A percentile compares a stretch with the other conserved stretches of the same genome.
These are phyloP conservation scores for Lottia scabra DNA, from an alignment of 2,888 invertebrate genomes.

Conservation along the genomic window DNA sequence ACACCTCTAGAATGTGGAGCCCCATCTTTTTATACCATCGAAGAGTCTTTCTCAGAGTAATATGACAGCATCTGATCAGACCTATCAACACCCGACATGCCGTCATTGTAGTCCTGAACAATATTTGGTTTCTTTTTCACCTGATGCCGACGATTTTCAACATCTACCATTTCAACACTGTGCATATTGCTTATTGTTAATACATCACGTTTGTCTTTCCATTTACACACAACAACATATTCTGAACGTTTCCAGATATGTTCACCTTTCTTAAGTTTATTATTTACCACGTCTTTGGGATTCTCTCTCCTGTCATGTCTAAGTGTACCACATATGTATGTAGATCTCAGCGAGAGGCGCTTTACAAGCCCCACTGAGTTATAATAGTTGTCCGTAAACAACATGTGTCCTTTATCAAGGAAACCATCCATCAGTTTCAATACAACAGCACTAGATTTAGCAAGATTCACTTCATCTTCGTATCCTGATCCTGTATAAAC, in stretches of 20 bases:
- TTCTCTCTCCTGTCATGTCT: slow-evolving; percentile 16
- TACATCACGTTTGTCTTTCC: slow-evolving; percentile 26
- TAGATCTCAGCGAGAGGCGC: slow-evolving; percentile 1
- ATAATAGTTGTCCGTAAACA: slow-evolving; percentile 23
- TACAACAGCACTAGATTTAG: slow-evolving; percentile 17
- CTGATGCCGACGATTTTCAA: slow-evolving; percentile 12
- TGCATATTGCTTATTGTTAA: slow-evolving; percentile 23
- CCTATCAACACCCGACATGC: slow-evolving; percentile 27
- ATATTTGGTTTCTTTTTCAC: slow-evolving; percentile 17
- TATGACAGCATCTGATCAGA: slow-evolving; percentile 33
- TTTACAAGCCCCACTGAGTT: slow-evolving; percentile 17
- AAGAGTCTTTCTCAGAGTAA: slow-evolving; percentile 23
- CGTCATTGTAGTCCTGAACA: slow-evolving; percentile 24
- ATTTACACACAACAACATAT: slow-evolving; percentile 21
- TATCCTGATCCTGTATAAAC: slow-evolving; percentile 7
- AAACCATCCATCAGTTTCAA: slow-evolving; percentile 1
- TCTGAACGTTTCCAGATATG: slow-evolving; percentile 17
- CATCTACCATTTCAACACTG: slow-evolving; percentile 21
- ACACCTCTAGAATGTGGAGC: slow-evolving; percentile 8
- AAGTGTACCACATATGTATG: slow-evolving; percentile 22
- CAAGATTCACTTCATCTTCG: not conserved
- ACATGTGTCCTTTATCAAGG: slow-evolving; percentile 18
- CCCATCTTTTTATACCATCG: slow-evolving; percentile 24
- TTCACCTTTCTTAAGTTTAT: slow-evolving; percentile 27
- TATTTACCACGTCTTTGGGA: slow-evolving; percentile 19